These are phyloP conservation scores for Simalia tracyae DNA, from an alignment of 2,797 vertebrate genomes.

Conservation along the genomic window DNA sequence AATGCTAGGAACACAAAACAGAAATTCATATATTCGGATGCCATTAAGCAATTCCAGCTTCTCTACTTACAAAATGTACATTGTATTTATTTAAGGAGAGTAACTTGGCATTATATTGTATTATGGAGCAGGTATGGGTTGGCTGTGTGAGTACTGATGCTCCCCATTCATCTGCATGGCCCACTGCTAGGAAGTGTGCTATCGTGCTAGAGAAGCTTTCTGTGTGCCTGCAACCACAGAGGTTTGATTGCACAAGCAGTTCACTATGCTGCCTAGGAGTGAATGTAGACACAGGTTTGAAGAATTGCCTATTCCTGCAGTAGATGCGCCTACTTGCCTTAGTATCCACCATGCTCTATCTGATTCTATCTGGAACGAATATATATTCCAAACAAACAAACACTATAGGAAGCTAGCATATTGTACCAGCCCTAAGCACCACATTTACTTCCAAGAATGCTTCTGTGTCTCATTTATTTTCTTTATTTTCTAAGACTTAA, in stretches of 20 bases:
- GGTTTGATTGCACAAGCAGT: background rate
- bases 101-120: background rate
- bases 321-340: background rate
- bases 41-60: constrained; percentile 33
- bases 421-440: background rate
- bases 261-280: background rate
- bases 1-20: constrained; percentile 34
- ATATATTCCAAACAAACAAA: background rate
- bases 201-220: background rate
- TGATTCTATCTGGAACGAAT: background rate
- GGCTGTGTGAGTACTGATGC: background rate
- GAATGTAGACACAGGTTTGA: background rate
- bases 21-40: background rate
- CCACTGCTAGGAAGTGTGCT: background rate
- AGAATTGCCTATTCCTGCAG: background rate
- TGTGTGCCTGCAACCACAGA: background rate
- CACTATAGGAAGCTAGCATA: background rate
- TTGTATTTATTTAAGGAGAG: background rate
- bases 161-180: background rate
- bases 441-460: background rate
- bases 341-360: background rate
- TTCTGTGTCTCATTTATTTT: background rate
- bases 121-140: background rate
- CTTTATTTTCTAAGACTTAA: background rate
- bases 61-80: rapidly evolving